These are phyloP conservation scores for Acronicta leporina DNA, from an alignment of 2,888 invertebrate genomes.

Conservation along the genomic window DNA sequence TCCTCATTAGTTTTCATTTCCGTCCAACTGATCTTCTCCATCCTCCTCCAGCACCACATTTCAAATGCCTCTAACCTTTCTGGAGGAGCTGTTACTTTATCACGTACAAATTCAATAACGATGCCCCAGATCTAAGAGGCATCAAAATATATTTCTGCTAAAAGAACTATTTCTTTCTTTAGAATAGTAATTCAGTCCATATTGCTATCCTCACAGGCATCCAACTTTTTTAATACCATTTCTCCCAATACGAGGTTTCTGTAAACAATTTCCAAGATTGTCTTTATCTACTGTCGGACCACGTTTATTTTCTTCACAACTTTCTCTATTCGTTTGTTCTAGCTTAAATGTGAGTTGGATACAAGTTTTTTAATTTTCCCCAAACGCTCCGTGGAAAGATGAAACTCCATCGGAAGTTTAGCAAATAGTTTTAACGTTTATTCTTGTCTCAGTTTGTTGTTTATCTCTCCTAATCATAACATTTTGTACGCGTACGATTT, in stretches of 20 bases:
- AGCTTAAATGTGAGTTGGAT: conserved; percentile 52
- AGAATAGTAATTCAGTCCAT: conserved; percentile 9
- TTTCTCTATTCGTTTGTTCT: conserved; percentile 49
- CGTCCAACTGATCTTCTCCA: too few relatives aligned
- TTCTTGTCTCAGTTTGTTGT: conserved; percentile 40
- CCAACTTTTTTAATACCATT: conserved; percentile 53
- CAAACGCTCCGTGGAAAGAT: conserved; percentile 41
- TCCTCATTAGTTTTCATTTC: too few relatives aligned
- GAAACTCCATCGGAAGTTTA: conserved; percentile 39
- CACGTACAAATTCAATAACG: neutral
- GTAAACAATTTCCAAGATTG: conserved; percentile 56
- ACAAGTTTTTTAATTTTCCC: conserved; percentile 60
- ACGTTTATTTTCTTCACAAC: conserved; percentile 48
- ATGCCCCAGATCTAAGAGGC: neutral
- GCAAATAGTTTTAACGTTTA: conserved; percentile 41
- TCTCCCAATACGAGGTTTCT: conserved; percentile 31
- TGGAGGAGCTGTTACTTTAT: too few relatives aligned
- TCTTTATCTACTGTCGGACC: conserved; percentile 36
- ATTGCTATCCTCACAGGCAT: conserved; percentile 18
- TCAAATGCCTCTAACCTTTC: too few relatives aligned
- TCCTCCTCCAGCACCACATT: too few relatives aligned
- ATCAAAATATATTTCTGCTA: neutral
- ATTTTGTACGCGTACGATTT: conserved; percentile 33
- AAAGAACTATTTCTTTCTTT: neutral
- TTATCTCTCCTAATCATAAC: conserved; percentile 41